Conservation (phyloP, 2,797 vertebrate species). For the Lophura swinhoii region DNA sequence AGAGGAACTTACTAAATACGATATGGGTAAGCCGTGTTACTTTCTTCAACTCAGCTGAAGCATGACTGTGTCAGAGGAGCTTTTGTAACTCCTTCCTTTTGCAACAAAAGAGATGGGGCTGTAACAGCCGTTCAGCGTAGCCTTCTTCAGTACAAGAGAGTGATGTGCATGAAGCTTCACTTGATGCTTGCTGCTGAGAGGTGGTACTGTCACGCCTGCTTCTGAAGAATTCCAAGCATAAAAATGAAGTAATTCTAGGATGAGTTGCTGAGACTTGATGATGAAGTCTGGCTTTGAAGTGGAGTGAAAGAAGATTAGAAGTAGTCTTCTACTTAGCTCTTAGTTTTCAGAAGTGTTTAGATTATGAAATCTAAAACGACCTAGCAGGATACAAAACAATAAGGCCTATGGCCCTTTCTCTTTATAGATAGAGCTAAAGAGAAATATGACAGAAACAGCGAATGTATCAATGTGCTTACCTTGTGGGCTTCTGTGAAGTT, state of each 20-base stretch:
- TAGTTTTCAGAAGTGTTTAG: neutral
- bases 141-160: neutral
- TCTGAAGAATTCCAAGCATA: neutral
- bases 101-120: neutral
- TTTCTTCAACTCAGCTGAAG: neutral
- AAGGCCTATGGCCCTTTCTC: no score
- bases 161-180: neutral
- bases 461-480: neutral
- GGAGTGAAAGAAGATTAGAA: neutral
- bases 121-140: neutral
- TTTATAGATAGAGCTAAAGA: no score
- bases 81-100: neutral
- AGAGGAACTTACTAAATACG: conserved; percentile 79
- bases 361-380: neutral
- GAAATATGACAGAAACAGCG: neutral
- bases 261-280: neutral
- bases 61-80: neutral
- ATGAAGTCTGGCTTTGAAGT: neutral
- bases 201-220: no score
- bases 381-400: neutral
- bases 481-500: neutral
- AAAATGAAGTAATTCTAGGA: neutral
- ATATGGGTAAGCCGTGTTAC: conserved; percentile 84
- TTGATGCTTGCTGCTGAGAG: neutral
- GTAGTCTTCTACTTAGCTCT: neutral